These are phyloP conservation scores for Clitarchus hookeri DNA, from an alignment of 2,888 invertebrate genomes.

Conservation along the genomic window DNA sequence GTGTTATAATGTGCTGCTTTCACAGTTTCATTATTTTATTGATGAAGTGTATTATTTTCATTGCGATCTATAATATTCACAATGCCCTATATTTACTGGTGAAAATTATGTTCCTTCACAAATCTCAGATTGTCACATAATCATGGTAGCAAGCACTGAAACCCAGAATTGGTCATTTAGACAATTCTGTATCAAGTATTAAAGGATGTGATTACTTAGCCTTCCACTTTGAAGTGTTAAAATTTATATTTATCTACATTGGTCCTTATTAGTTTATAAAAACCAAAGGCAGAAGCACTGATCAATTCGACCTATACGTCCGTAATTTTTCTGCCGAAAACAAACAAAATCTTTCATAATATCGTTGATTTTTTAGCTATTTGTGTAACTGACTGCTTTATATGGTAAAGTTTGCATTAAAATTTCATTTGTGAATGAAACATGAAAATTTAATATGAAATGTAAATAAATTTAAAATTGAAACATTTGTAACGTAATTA, in stretches of 20 bases:
- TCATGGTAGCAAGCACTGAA: not conserved
- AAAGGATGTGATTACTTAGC: not conserved
- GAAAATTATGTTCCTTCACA: not conserved
- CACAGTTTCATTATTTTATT: not conserved
- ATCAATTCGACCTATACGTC: constrained; percentile 6
- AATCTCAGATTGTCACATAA: not conserved
- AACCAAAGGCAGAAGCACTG: not conserved
- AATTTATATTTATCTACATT: not conserved
- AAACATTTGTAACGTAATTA: not conserved
- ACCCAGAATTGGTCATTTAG: not conserved
- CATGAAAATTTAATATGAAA: not conserved
- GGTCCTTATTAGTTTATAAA: not conserved
- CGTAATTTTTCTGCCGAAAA: not conserved
- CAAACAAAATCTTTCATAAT: not conserved
- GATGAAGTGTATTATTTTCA: not conserved
- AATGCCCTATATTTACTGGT: not conserved
- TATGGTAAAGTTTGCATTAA: not conserved
- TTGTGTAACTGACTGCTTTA: not conserved
- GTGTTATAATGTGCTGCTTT: not conserved
- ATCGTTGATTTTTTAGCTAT: not conserved
- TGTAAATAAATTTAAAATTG: not conserved
- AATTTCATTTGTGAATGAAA: not conserved
- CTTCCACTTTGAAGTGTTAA: not conserved
- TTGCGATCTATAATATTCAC: not conserved
- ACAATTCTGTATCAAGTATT: not conserved